Conservation (phyloP, 2,113 vertebrate species). For the Coptodon rendalli region DNA sequence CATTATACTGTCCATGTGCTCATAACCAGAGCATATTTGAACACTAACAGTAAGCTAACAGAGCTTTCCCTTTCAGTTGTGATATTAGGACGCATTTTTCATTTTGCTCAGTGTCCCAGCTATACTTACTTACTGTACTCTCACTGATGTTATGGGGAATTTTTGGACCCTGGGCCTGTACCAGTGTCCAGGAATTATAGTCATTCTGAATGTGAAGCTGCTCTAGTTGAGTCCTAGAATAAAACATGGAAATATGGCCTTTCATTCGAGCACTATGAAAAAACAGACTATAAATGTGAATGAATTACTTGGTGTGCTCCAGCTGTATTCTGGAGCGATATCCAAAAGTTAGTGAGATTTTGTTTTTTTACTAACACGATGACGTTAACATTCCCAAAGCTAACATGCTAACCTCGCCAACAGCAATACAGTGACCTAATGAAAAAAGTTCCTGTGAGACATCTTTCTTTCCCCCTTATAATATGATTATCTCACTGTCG, state of each 20-base stretch:
- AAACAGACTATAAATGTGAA: neutral
- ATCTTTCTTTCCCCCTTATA: neutral
- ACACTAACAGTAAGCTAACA: neutral
- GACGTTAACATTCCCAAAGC: neutral
- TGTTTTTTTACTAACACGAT: neutral
- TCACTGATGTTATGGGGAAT: neutral
- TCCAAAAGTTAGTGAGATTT: neutral
- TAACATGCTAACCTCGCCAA: neutral
- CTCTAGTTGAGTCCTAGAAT: neutral
- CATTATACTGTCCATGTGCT: neutral
- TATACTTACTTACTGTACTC: neutral
- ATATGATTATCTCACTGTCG: neutral
- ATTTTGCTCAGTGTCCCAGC: neutral
- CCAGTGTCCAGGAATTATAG: neutral
- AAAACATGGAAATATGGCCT: rapidly evolving
- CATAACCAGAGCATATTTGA: rapidly evolving
- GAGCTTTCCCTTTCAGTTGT: neutral
- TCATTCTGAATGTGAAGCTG: neutral
- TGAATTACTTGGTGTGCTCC: neutral
- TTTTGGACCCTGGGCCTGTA: neutral
- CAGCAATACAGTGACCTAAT: neutral
- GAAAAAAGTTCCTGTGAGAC: neutral
- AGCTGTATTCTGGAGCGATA: neutral
- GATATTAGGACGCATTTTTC: neutral
- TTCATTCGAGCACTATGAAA: rapidly evolving